Evolutionary conservation across 2,113 vertebrate species (phyloP).

Genomic region (Ranitomeya imitator): DNA sequence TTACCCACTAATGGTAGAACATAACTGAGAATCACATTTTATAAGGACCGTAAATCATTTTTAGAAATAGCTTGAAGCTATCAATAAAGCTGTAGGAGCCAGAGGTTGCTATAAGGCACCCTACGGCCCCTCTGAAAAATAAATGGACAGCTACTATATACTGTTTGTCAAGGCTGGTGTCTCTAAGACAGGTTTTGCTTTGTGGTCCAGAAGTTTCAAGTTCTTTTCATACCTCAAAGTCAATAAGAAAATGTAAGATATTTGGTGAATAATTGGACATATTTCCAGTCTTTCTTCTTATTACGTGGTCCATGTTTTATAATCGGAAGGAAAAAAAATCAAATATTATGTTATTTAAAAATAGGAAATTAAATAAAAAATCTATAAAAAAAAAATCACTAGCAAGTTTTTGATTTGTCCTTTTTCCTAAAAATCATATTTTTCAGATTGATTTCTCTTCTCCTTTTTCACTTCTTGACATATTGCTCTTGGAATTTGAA

Average conservation of each 20-base stretch:
- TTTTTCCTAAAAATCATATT: background rate
- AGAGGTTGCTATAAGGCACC: background rate
- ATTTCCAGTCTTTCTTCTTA: background rate
- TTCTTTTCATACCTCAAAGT: too few species aligned
- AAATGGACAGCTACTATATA: too few species aligned
- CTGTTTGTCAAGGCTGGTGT: too few species aligned
- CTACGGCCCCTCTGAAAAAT: too few species aligned
- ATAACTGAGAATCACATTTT: background rate
- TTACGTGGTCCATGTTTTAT: too few species aligned
- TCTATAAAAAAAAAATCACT: too few species aligned
- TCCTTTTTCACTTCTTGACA: background rate
- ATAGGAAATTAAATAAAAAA: background rate
- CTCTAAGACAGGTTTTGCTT: too few species aligned
- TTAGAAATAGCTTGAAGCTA: background rate
- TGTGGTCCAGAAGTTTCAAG: too few species aligned
- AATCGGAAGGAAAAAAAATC: too few species aligned
- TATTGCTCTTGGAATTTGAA: background rate
- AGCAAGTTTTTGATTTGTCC: background rate
- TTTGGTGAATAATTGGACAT: background rate
- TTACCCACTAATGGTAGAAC: background rate
- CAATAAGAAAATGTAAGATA: too few species aligned
- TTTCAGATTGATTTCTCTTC: background rate
- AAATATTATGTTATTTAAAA: too few species aligned
- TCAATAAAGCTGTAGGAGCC: background rate
- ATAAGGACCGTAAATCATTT: background rate